Evolutionary conservation across 2,888 invertebrate genomes (phyloP), one percentile per base, ranked within the genome.

Genomic region (Drosophila histrio): DNA sequence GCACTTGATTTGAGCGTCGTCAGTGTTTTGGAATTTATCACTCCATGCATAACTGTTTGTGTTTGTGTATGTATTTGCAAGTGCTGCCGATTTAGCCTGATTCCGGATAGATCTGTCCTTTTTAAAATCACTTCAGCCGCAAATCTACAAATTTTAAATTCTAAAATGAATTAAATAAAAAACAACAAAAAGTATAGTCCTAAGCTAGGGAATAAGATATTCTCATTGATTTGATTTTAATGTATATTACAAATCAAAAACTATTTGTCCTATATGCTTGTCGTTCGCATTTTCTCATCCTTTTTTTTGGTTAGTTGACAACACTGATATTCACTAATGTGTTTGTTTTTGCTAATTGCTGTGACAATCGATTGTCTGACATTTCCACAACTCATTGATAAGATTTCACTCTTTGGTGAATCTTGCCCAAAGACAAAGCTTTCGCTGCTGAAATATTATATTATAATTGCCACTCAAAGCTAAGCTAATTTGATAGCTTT

Each of bases 361-460:
- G 11, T 43, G 17, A 3, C 46, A 68, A 70, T 66, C 56, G 58
- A 68, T 26, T 15, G 4, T 26, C 43, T 70, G 49, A 38, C 39
- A 11, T 52, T 53, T 39, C 46, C 9, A 28, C 26, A 39, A 44
- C 67, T 53, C 59, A 69, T 75, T 81, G 81, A 81, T 81, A 81
- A 81, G 82, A 74, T 81, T 80, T 82, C 87, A 67, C 87, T 57
- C 49, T 67, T 44, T 41, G 39, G 21, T 46, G 59, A 49, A 77
- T 78, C 71, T 81, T 49, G 60, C 54, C 63, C 54, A 50, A 62
- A 72, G 57, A 59, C 66, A 74, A 68, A 82, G 85, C 82, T 86
- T 82, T 82, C 87, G 72, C 62, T 64, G 52, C 19, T 64, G 41
- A 38, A 26, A 44, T 53, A 44, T 39, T 71, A 44, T 53, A 44